phyloP scores from a whole-genome alignment of 2,888 invertebrate genomes.

The Argyra leucocephala region DNA sequence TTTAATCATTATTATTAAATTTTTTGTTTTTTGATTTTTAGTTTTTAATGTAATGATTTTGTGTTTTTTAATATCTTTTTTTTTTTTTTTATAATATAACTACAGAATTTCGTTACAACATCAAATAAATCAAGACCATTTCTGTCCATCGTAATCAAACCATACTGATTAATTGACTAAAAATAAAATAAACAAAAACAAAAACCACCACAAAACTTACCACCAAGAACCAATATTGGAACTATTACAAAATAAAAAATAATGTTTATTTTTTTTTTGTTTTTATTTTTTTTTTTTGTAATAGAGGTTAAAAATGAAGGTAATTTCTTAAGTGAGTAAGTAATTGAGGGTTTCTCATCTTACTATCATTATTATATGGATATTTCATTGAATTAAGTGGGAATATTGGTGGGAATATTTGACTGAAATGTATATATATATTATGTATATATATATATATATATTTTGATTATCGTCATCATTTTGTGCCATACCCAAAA shows the following conservation, averaged over 20 bases:
- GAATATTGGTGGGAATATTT: no score
- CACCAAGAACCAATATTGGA: not conserved
- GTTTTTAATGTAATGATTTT: not conserved
- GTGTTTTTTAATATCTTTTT: no score
- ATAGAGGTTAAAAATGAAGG: not conserved
- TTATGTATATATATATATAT: not conserved
- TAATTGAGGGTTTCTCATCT: not conserved
- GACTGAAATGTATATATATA: not conserved
- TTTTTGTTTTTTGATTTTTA: not conserved
- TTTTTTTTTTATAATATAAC: not conserved
- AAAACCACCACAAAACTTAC: no score
- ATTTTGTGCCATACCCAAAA: not conserved
- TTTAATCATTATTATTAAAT: not conserved
- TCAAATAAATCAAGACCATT: constrained; percentile 10
- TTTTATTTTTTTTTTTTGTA: not conserved
- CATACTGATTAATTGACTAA: constrained; percentile 9
- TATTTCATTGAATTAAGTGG: no score
- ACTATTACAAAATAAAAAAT: not conserved
- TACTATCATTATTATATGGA: no score
- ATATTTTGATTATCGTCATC: not conserved
- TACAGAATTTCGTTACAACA: not conserved
- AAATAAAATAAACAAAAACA: not conserved
- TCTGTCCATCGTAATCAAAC: constrained; percentile 4
- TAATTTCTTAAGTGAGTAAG: not conserved
- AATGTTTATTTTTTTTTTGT: not conserved